Base-by-base conservation (phyloP, 2,888 invertebrate species). In the Drymonia ruficornis region DNA sequence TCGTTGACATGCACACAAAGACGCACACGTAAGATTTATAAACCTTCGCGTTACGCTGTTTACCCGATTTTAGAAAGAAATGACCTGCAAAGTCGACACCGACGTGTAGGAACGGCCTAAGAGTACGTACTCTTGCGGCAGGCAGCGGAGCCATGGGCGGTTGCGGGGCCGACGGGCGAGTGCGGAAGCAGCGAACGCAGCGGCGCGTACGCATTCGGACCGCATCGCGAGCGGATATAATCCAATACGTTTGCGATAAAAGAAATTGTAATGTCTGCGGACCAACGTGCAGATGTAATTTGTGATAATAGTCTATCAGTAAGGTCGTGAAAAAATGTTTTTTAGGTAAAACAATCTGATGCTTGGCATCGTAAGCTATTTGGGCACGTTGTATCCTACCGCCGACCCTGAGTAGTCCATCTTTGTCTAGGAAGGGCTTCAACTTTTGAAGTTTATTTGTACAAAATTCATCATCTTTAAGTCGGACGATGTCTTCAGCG, bases 311-410 rank as follows among this genome's bases (percentile, higher is more conserved):
- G 15, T 38, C 38, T 2, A 38, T 38, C 5, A 38, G 4, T n/a
- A 38, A 15, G 4, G n/a, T n/a, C 9, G 38, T 38, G 4, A 38
- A 38, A 5, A 6, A 9, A 38, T 38, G 38, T n/a, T 15, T n/a
- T 38, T 38, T n/a, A 6, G 38, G 38, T 15, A 38, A 38, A 38
- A 38, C n/a, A n/a, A 38, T n/a, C 8, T 38, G 38, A n/a, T 49
- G 40, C 40, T 49, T 49, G 38, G 38, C 12, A 19, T 49, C 40
- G 28, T 49, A 49, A 13, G 38, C 12, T 7, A 49, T 19, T 8
- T 40, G 4, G 13, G 49, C 19, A 23, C 11, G 19, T 49, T 49
- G 38, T n/a, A 49, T 40, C 28, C 49, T 38, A 28, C 38, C 49
- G 19, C 49, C 49, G 40, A 49, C 49, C 23, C 49, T 38, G 40